Percentiles rank a stretch among this genome's conserved stretches.
These are phyloP conservation scores for Spilosoma lubricipeda DNA, from an alignment of 2,888 invertebrate genomes.

Conservation along the genomic window DNA sequence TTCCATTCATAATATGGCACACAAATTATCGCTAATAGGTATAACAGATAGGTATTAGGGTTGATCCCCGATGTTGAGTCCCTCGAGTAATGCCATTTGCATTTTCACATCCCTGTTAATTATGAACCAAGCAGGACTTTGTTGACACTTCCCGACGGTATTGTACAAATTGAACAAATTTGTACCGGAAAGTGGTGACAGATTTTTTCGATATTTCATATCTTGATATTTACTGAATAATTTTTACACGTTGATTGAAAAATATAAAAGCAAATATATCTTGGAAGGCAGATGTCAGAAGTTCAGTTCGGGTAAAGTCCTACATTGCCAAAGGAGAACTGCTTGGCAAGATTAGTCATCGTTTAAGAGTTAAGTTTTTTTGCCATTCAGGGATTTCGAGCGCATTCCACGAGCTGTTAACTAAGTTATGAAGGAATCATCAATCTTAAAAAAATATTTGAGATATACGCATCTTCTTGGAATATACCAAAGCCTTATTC, in stretches of 20 bases:
- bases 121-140: conserved; percentile 44
- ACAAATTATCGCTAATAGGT: conserved; percentile 26
- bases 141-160: conserved; percentile 35
- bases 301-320: neutral
- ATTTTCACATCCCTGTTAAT: conserved; percentile 35
- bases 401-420: neutral
- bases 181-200: neutral
- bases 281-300: neutral
- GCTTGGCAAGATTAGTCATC: neutral
- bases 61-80: conserved; percentile 24
- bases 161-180: conserved; percentile 23
- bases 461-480: neutral
- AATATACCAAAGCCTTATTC: neutral
- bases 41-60: conserved; percentile 22
- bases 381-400: neutral
- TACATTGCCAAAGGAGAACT: neutral
- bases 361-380: neutral
- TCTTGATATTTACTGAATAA: neutral
- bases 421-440: neutral
- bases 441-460: neutral
- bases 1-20: conserved; percentile 1
- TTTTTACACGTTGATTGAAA: neutral
- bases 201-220: conserved; percentile 9
- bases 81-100: conserved; percentile 19
- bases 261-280: neutral